A percentile compares a stretch with the other conserved stretches of the same genome.
Evolutionary conservation across 2,888 invertebrate genomes (phyloP).

Genomic region (Drosophila mettleri): DNA sequence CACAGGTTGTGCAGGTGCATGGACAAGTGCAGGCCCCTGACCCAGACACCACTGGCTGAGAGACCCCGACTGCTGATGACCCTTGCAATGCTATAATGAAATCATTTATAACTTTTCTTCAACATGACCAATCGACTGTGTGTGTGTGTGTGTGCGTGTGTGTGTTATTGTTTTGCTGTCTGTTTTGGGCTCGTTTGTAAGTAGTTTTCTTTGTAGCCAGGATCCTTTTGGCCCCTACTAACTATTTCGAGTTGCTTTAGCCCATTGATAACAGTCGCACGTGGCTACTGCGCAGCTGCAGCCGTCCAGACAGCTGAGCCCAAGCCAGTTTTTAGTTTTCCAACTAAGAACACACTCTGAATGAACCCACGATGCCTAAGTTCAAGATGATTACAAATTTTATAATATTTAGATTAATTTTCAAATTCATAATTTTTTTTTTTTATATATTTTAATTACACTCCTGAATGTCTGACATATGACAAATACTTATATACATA

Average conservation of each 20-base stretch:
- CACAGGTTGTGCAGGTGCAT: constrained; percentile 57
- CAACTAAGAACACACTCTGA: neutral
- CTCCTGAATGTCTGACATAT: too few species aligned
- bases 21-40: constrained; percentile 42
- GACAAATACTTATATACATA: too few species aligned
- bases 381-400: neutral
- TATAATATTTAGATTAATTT: neutral
- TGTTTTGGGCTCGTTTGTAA: constrained; percentile 25
- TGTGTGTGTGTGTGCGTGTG: constrained; percentile 7
- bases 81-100: constrained; percentile 68
- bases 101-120: constrained; percentile 76
- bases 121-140: constrained; percentile 21
- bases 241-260: constrained; percentile 13
- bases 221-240: neutral
- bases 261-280: constrained; percentile 41
- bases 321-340: neutral
- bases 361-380: neutral
- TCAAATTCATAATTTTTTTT: neutral
- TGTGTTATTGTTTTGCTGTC: constrained; percentile 15
- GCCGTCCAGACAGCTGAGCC: constrained; percentile 12
- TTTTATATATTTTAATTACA: neutral
- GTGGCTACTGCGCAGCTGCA: constrained; percentile 48
- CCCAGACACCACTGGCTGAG: constrained; percentile 16
- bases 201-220: constrained; percentile 26
- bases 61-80: constrained; percentile 45